phyloP scores from a whole-genome alignment of 2,113 vertebrate species.

The Aramus guarauna region DNA sequence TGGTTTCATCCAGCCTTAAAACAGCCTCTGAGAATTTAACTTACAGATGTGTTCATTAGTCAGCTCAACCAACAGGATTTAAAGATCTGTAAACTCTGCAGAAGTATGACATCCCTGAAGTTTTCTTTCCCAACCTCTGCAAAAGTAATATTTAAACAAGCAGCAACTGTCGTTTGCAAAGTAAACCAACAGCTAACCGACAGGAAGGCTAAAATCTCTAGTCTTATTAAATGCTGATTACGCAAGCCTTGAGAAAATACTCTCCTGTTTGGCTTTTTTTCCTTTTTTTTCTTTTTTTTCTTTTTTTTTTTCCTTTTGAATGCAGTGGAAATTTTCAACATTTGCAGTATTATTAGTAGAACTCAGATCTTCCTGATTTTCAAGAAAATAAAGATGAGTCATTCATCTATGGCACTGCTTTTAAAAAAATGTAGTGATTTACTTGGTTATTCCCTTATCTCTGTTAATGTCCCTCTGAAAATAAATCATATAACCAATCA shows the following conservation, averaged over 20 bases:
- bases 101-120: not conserved
- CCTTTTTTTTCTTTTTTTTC: fast-evolving
- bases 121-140: not conserved
- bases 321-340: not conserved
- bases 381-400: not conserved
- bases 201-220: not conserved
- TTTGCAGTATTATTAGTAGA: not conserved
- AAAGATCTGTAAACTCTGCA: not conserved
- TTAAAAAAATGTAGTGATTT: not conserved
- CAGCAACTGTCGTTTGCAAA: not conserved
- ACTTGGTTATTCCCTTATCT: not conserved
- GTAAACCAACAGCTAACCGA: not conserved
- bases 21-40: not conserved
- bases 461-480: not conserved
- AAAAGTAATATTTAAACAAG: not conserved
- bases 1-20: not conserved
- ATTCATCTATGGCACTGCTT: not conserved
- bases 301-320: not conserved
- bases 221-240: not conserved
- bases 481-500: not conserved
- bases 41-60: not conserved
- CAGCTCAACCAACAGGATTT: not conserved
- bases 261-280: not conserved
- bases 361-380: not conserved
- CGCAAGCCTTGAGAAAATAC: not conserved